Evolutionary conservation across 2,113 vertebrate genomes (phyloP), one percentile per base, ranked within the genome.

Genomic region (Pelecanus crispus): DNA sequence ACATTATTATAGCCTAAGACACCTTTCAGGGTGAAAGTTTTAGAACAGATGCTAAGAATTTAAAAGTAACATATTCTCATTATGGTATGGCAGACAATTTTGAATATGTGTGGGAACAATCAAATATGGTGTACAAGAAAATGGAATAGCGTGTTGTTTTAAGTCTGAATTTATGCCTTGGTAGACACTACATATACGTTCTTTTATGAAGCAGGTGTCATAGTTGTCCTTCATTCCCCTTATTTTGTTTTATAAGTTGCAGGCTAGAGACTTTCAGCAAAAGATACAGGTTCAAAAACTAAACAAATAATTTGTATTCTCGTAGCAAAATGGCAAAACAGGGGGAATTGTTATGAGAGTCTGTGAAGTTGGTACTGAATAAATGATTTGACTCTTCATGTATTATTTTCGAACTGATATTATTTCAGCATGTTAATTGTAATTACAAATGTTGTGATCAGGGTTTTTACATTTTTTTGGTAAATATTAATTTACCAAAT

Each of bases 351-450:
- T 58, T 70, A 18, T 3, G 13, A 83, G 26, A 44, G 56, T 68
- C 36, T 3, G 0, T 49, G 10, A 92, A 55, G 32, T 62, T 6
- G 2, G 2, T 56, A 34, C 38, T 1, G 0, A 86, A 72, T 31
- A 72, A 11, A 40, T 65, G 1, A 15, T 68, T 86, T 80, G 6
- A 52, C 13, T 82, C 5, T 26, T 17, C 5, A 16, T 40, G 7
- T 31, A 17, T 19, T 80, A 45, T 73, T 66, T 81, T 84, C 34
- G 13, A 78, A 44, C 14, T 44, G 11, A 29, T 38, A 31, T 56
- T 70, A 83, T 29, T 78, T 70, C 22, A 44, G 14, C 5, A 31
- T 26, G 8, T 63, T 55, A 42, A 28, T 13, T 81, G 17, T 44
- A 68, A 44, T 61, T 88, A 19, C 11, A 72, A 25, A 34, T 1